phyloP scores from a whole-genome alignment of 2,888 invertebrate genomes.

The Lithosia quadra region DNA sequence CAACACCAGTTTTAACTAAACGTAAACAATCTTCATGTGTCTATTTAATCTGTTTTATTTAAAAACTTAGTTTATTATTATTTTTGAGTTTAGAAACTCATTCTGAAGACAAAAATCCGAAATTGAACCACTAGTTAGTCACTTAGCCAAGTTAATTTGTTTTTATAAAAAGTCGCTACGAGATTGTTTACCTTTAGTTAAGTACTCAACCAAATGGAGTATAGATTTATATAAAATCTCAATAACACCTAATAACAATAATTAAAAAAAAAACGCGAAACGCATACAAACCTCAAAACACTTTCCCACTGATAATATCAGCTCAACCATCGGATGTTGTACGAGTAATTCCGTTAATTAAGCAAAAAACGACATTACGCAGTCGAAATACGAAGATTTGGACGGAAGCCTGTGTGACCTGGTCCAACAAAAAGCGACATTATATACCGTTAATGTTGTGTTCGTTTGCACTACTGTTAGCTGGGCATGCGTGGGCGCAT shows the following conservation, averaged over 20 bases:
- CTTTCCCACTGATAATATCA: conserved; percentile 18
- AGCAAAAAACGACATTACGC: conserved; percentile 35
- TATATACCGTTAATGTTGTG: conserved; percentile 53
- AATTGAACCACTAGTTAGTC: too few relatives aligned
- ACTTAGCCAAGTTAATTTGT: too few relatives aligned
- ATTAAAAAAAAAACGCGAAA: conserved; percentile 4
- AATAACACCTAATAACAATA: not conserved
- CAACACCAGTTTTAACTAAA: too few relatives aligned
- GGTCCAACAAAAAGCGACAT: conserved; percentile 42
- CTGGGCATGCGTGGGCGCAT: conserved; percentile 46
- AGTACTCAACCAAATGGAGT: too few relatives aligned
- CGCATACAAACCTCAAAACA: conserved; percentile 5
- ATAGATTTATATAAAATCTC: not conserved
- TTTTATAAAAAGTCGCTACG: too few relatives aligned
- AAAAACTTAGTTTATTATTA: too few relatives aligned
- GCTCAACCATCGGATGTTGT: conserved; percentile 8
- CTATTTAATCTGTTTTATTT: too few relatives aligned
- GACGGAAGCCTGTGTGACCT: conserved; percentile 29
- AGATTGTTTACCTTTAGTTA: too few relatives aligned
- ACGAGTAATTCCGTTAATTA: conserved; percentile 28
- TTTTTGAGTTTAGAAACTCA: too few relatives aligned
- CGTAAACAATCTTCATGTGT: too few relatives aligned
- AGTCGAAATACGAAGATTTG: conserved; percentile 34
- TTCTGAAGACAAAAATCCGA: too few relatives aligned
- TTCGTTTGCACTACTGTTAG: conserved; percentile 53